Percentiles rank a stretch among this genome's conserved stretches.
Conservation (phyloP, 1,140 invertebrate genomes). For the Zaprionus africanus region DNA sequence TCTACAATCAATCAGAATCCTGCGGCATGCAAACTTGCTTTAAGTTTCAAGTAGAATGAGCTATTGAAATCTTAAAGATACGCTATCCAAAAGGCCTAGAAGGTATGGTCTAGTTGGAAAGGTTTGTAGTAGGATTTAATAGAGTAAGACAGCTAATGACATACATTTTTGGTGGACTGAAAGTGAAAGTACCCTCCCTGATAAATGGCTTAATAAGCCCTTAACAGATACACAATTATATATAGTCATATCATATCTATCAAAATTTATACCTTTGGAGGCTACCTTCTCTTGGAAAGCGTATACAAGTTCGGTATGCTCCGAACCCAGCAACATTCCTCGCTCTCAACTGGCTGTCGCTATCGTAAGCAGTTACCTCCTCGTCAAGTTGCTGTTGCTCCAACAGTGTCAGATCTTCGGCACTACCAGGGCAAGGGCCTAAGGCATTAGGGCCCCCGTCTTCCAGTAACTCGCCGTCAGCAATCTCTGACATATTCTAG, state of each 20-base stretch:
- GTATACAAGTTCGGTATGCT: constrained; percentile 7
- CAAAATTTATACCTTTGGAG: no score
- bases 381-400: constrained; percentile 41
- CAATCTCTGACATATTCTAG: constrained; percentile 23
- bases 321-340: not conserved
- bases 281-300: constrained; percentile 5
- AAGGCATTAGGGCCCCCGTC: constrained; percentile 5
- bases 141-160: no score
- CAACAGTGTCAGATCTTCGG: constrained; percentile 34
- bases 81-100: constrained; percentile 22
- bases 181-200: no score
- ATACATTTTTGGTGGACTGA: no score
- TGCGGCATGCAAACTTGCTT: constrained; percentile 38
- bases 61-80: not conserved
- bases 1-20: constrained; percentile 22
- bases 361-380: constrained; percentile 39
- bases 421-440: constrained; percentile 9
- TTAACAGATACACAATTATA: not conserved
- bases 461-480: constrained; percentile 11
- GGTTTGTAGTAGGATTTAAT: not conserved
- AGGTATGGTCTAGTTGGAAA: not conserved
- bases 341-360: constrained; percentile 2
- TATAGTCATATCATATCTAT: not conserved
- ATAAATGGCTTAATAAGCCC: not conserved
- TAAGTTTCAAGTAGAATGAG: constrained; percentile 9